phyloP scores from a whole-genome alignment of 2,888 invertebrate species.

The Yponomeuta cagnagella region DNA sequence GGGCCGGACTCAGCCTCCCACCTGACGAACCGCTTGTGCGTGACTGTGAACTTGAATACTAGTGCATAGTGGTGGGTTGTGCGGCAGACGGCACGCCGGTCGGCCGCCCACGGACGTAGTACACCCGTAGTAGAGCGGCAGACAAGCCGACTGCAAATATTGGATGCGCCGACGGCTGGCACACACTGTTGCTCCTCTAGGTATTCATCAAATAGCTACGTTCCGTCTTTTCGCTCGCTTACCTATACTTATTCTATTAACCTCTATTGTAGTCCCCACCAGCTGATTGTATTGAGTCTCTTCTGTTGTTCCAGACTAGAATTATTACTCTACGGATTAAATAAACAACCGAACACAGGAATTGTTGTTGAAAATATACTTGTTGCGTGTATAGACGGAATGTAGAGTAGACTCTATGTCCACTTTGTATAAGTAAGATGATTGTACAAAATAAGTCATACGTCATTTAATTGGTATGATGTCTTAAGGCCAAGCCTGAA shows the following conservation, averaged over 20 bases:
- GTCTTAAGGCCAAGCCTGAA: too few species aligned
- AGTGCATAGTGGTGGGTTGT: constrained; percentile 31
- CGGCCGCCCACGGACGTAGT: constrained; percentile 60
- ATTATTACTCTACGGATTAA: too few species aligned
- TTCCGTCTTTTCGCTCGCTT: not conserved
- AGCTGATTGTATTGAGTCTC: not conserved
- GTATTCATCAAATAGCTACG: not conserved
- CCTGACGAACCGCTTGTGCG: not conserved
- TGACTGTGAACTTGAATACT: constrained; percentile 31
- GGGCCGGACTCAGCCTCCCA: not conserved
- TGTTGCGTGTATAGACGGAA: too few species aligned
- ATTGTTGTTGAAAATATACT: too few species aligned
- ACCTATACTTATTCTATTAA: not conserved
- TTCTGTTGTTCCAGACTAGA: too few species aligned
- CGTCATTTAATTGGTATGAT: too few species aligned
- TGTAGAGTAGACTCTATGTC: too few species aligned
- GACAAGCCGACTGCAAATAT: constrained; percentile 35
- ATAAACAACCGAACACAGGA: too few species aligned
- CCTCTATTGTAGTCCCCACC: too few species aligned
- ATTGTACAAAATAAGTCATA: too few species aligned
- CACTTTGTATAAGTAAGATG: too few species aligned
- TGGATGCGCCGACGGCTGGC: constrained; percentile 11
- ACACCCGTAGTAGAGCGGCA: constrained; percentile 48
- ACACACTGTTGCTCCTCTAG: constrained; percentile 11
- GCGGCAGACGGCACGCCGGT: constrained; percentile 42